phyloP scores from a whole-genome alignment of 30 jellyfish, hydroid and myxozoan genomes.

The Chrysaora quinquecirrha region DNA sequence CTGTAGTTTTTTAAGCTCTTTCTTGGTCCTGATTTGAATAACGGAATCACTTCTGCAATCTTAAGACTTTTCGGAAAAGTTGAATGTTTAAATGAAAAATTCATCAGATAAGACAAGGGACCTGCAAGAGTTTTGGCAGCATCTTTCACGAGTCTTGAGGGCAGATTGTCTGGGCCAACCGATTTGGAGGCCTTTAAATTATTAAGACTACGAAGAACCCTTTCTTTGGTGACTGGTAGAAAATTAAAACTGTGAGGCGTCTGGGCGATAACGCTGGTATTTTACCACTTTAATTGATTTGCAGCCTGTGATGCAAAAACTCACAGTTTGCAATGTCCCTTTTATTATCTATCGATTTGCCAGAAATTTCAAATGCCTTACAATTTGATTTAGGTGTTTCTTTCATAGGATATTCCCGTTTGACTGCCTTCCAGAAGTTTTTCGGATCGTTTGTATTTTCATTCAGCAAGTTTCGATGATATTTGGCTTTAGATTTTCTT shows the following conservation, averaged over 20 bases:
- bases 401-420: neutral
- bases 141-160: neutral
- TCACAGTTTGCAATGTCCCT: neutral
- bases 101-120: neutral
- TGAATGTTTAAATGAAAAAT: too few species aligned
- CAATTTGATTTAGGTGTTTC: too few species aligned
- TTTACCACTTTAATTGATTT: too few species aligned
- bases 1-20: neutral
- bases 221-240: conserved; percentile 40
- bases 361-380: too few species aligned
- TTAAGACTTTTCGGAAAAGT: neutral
- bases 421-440: conserved; percentile 36
- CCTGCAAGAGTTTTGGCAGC: neutral
- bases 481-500: conserved; percentile 37
- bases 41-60: neutral
- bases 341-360: too few species aligned
- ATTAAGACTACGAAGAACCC: conserved; percentile 38
- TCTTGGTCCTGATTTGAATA: neutral
- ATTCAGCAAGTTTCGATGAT: conserved; percentile 7
- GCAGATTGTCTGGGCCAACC: neutral
- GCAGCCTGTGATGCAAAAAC: too few species aligned
- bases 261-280: too few species aligned
- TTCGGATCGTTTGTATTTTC: conserved; percentile 37
- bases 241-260: too few species aligned
- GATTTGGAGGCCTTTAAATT: conserved; percentile 28